Conservation (phyloP, 2,888 invertebrate species). For the Oligia fasciuncula region DNA sequence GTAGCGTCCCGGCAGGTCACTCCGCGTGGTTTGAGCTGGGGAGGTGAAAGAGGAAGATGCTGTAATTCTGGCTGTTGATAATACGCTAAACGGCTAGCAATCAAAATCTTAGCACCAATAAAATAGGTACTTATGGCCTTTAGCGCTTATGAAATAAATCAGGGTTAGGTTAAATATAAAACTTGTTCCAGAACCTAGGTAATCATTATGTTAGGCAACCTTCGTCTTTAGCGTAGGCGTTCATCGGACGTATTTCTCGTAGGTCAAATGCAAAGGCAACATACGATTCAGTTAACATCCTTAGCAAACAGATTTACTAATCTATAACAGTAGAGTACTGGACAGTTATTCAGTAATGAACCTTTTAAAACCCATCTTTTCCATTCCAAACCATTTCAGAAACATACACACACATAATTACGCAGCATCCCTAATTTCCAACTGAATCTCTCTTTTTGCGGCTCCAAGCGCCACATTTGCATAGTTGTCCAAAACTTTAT, state of each 20-base stretch:
- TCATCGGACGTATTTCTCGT: not conserved
- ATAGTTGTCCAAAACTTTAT: conserved; percentile 59
- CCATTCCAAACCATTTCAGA: conserved; percentile 25
- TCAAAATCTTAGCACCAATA: not conserved
- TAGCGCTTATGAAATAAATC: not conserved
- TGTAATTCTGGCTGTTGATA: not conserved
- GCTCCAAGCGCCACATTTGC: conserved; percentile 48
- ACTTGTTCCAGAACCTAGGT: not conserved
- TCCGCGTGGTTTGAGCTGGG: conserved; percentile 93
- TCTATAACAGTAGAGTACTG: not conserved
- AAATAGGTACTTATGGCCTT: not conserved
- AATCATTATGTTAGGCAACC: not conserved
- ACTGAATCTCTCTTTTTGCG: conserved; percentile 59
- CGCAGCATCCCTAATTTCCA: conserved; percentile 29
- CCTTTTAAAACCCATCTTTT: not conserved
- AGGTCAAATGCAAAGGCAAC: not conserved
- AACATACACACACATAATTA: conserved; percentile 23
- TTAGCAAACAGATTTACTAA: not conserved
- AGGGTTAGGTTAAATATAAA: not conserved
- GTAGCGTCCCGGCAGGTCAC: conserved; percentile 95
- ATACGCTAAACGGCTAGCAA: not conserved
- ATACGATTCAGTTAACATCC: not conserved
- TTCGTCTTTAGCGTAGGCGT: not conserved
- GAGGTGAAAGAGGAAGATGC: not conserved
- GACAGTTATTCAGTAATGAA: not conserved